These are phyloP conservation scores for Emberiza fucata DNA, from an alignment of 2,113 vertebrate species.

Conservation along the genomic window DNA sequence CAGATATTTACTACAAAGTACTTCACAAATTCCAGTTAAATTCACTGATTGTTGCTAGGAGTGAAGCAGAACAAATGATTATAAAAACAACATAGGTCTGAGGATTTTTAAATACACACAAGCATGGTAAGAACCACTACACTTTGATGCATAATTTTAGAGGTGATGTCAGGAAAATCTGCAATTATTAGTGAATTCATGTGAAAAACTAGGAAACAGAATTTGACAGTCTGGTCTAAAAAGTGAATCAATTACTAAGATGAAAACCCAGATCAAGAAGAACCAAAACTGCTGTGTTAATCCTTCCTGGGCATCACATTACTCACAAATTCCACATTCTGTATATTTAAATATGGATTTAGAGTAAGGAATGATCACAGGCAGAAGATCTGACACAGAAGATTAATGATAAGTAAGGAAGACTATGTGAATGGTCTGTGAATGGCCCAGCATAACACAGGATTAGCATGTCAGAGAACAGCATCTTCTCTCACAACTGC, in stretches of 20 bases:
- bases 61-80: background rate
- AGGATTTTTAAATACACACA: background rate
- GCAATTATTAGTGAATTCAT: background rate
- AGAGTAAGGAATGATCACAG: background rate
- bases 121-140: background rate
- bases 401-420: conserved; percentile 29
- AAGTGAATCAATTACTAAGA: background rate
- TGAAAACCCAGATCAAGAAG: background rate
- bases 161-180: background rate
- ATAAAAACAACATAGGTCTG: background rate
- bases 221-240: background rate
- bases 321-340: background rate
- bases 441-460: background rate
- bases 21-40: background rate
- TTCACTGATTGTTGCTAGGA: background rate
- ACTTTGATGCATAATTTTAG: background rate
- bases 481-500: conserved; percentile 27
- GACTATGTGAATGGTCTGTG: background rate
- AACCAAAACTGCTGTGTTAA: background rate
- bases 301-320: background rate
- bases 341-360: background rate
- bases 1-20: background rate
- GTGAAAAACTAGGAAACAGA: background rate
- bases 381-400: background rate
- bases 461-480: conserved; percentile 42